phyloP scores from a whole-genome alignment of 2,113 vertebrate genomes.

The Dipodomys ordii region DNA sequence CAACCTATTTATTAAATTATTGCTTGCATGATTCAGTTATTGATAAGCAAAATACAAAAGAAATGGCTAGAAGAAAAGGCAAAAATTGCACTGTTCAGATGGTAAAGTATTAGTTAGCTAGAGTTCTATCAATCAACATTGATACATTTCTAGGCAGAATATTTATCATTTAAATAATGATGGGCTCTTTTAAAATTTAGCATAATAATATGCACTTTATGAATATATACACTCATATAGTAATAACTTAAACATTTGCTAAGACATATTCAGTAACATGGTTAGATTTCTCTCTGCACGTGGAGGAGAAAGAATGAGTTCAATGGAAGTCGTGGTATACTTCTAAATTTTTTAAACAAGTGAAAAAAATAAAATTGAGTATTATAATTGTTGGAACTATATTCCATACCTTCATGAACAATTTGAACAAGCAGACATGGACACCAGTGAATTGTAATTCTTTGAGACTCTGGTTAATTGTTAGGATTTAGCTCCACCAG shows the following conservation, averaged over 20 bases:
- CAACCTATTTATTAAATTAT: background rate
- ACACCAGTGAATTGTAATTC: background rate
- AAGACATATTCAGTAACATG: background rate
- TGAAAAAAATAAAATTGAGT: background rate
- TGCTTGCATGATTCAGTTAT: background rate
- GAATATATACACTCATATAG: background rate
- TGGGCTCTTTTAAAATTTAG: background rate
- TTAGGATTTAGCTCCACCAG: background rate
- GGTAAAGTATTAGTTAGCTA: background rate
- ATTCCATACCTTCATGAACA: background rate
- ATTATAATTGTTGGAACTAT: background rate
- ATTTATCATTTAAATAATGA: background rate
- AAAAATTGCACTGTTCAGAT: background rate
- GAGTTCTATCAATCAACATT: background rate
- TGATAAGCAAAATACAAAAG: background rate
- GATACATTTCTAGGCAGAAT: background rate
- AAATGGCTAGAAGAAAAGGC: background rate
- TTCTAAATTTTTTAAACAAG: background rate
- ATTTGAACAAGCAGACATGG: background rate
- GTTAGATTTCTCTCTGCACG: background rate
- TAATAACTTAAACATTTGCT: background rate
- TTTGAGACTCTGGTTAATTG: background rate
- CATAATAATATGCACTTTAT: background rate
- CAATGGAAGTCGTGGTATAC: background rate
- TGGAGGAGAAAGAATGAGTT: background rate